Percentiles rank a stretch among this genome's conserved stretches.
These are phyloP conservation scores for Falco peregrinus DNA, from an alignment of 2,797 vertebrate species.

Conservation along the genomic window DNA sequence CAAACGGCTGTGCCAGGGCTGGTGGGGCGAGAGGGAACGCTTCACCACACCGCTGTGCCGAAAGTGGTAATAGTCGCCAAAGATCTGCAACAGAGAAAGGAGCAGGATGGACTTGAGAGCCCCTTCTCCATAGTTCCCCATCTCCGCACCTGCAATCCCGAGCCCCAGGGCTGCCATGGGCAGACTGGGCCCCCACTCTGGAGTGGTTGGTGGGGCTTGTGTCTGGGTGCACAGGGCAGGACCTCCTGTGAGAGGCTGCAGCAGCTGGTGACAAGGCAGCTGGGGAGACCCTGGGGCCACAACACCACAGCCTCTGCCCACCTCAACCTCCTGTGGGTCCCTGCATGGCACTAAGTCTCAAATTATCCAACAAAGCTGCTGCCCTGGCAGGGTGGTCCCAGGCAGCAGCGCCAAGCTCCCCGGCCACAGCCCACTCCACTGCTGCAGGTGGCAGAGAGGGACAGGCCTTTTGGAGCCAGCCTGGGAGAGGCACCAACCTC, in stretches of 20 bases:
- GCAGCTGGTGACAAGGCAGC: not conserved
- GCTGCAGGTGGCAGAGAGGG: not conserved
- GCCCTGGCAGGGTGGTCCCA: not conserved
- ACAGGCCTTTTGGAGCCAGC: not conserved
- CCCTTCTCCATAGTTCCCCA: accelerated
- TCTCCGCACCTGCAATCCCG: not conserved
- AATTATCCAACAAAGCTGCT: not conserved
- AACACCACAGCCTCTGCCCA: not conserved
- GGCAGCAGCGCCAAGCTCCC: not conserved
- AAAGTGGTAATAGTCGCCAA: constrained; percentile 51
- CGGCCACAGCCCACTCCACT: too few relatives aligned
- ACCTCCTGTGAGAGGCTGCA: accelerated
- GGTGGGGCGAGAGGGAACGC: constrained; percentile 88
- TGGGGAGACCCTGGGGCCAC: not conserved
- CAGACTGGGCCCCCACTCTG: not conserved
- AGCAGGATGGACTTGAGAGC: not conserved
- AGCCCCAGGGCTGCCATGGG: not conserved
- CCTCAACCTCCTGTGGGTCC: accelerated
- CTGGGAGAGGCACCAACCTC: not conserved
- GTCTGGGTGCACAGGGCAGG: accelerated
- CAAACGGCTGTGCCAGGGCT: constrained; percentile 79
- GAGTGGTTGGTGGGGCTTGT: not conserved
- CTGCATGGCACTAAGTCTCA: accelerated
- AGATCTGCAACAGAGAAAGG: constrained; percentile 31
- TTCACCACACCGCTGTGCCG: constrained; percentile 86